Conservation (phyloP, 1,140 invertebrate species). For the Drosophila ambigua region DNA sequence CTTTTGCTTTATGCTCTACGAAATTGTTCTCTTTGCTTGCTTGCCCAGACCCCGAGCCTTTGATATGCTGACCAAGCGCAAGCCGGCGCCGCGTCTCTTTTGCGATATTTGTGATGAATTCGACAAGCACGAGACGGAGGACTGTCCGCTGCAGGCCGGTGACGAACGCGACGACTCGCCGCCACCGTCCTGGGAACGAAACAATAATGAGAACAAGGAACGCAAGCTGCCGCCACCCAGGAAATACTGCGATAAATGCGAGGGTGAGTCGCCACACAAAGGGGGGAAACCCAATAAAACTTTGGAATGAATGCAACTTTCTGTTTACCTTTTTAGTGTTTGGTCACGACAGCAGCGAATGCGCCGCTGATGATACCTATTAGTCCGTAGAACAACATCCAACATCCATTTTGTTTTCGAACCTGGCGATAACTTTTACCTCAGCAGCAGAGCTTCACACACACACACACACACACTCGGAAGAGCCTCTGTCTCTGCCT, state of each 20-base stretch:
- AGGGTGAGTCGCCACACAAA: slow-evolving; percentile 86
- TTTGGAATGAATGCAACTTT: not conserved
- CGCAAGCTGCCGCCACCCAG: slow-evolving; percentile 86
- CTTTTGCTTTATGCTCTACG: not conserved
- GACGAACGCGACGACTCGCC: slow-evolving; percentile 85
- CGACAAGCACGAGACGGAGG: slow-evolving; percentile 98
- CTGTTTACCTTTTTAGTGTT: slow-evolving; percentile 86
- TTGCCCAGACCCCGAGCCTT: slow-evolving; percentile 63
- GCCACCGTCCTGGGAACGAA: slow-evolving; percentile 68
- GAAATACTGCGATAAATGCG: slow-evolving; percentile 96
- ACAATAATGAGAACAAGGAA: slow-evolving; percentile 83
- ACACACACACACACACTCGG: not conserved
- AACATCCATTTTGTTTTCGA: slow-evolving; percentile 11
- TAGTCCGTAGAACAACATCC: slow-evolving; percentile 83
- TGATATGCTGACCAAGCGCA: slow-evolving; percentile 67
- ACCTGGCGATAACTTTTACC: slow-evolving; percentile 42
- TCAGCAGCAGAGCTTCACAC: slow-evolving; percentile 27
- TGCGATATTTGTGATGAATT: slow-evolving; percentile 99
- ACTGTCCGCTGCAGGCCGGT: slow-evolving; percentile 94
- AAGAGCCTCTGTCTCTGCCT: not conserved
- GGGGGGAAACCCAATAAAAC: too few species aligned
- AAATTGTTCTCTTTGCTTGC: slow-evolving; percentile 2
- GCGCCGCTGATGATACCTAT: slow-evolving; percentile 92
- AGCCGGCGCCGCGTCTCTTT: slow-evolving; percentile 91
- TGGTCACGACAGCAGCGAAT: slow-evolving; percentile 91